These are phyloP conservation scores for Rhinolophus sinicus DNA, from an alignment of 2,113 vertebrate species.

Conservation along the genomic window DNA sequence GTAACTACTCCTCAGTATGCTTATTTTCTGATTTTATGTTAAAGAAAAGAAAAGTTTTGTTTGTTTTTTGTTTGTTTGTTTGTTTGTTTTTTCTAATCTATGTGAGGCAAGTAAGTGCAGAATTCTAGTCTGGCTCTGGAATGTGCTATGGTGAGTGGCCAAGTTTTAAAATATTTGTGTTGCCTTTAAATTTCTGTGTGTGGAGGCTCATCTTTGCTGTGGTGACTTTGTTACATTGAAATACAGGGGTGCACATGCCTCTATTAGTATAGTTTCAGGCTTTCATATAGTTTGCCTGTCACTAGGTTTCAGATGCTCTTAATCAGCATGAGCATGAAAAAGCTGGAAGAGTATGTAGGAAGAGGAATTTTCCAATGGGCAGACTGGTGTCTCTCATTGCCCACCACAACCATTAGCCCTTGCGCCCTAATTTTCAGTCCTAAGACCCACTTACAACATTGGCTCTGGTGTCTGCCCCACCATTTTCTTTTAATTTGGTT, in stretches of 20 bases:
- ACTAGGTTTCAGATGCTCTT: background rate
- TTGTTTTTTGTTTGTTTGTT: too few relatives aligned
- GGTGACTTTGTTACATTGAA: background rate
- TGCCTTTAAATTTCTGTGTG: background rate
- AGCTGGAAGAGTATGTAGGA: background rate
- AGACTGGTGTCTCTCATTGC: background rate
- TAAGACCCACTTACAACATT: background rate
- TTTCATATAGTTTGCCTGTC: background rate
- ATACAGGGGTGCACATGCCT: background rate
- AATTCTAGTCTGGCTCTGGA: background rate
- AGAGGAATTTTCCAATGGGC: background rate
- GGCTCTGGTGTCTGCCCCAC: background rate
- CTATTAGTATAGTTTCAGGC: too few relatives aligned
- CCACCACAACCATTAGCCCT: background rate
- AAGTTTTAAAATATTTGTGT: background rate
- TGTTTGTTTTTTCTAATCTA: background rate
- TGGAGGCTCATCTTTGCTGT: background rate
- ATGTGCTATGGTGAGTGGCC: background rate
- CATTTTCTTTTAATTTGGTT: background rate
- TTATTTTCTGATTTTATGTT: background rate
- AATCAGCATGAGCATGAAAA: background rate
- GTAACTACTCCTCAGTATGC: background rate
- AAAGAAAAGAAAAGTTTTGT: too few relatives aligned
- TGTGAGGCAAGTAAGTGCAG: background rate
- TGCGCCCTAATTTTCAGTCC: accelerated